Percentiles rank a stretch among this genome's conserved stretches.
phyloP scores from a whole-genome alignment of 2,888 invertebrate genomes.

The Pristionchus arcanus region DNA sequence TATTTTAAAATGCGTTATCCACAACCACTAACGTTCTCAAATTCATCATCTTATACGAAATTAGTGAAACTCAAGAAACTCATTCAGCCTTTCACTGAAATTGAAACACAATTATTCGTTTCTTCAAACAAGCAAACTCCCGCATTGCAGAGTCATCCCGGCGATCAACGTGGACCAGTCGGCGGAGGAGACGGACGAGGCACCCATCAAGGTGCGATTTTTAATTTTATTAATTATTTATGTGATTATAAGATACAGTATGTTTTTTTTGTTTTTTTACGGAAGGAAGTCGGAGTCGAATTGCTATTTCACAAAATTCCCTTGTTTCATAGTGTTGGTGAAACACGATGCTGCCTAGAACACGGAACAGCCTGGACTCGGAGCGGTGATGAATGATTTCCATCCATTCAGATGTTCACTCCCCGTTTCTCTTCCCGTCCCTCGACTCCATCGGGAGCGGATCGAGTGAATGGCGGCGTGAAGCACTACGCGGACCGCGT shows the following conservation, averaged over 20 bases:
- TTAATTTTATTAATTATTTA: conserved; percentile 1
- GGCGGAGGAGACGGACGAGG: conserved; percentile 43
- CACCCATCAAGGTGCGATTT: conserved; percentile 23
- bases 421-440: conserved; percentile 53
- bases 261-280: not conserved
- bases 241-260: too few species aligned
- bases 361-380: too few species aligned
- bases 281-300: not conserved
- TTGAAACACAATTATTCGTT: too few species aligned
- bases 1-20: too few species aligned
- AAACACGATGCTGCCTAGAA: not conserved
- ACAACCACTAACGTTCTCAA: too few species aligned
- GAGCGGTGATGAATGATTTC: too few species aligned
- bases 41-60: too few species aligned
- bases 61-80: too few species aligned
- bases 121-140: too few species aligned
- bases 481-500: conserved; percentile 40
- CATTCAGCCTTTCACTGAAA: too few species aligned
- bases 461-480: conserved; percentile 17
- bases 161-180: conserved; percentile 32
- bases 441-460: conserved; percentile 22
- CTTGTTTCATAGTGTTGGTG: not conserved
- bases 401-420: conserved; percentile 37
- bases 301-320: not conserved
- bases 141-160: conserved; percentile 36